Evolutionary conservation across 2,797 vertebrate genomes (phyloP).

Genomic region (Scyliorhinus canicula): DNA sequence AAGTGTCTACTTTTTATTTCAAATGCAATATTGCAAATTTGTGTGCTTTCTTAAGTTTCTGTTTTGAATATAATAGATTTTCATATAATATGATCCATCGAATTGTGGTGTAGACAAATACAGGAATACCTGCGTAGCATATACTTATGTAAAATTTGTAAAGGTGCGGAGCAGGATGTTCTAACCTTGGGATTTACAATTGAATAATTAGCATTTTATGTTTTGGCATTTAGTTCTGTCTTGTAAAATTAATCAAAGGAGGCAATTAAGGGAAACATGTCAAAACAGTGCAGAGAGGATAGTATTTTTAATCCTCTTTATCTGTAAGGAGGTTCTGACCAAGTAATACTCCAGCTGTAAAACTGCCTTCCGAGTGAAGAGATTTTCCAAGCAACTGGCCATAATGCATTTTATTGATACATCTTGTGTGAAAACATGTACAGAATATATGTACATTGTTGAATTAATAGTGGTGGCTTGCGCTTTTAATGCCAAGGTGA

Average conservation of each 20-base stretch:
- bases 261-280: not conserved
- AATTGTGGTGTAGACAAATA: not conserved
- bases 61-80: slow-evolving; percentile 6
- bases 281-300: no score
- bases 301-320: not conserved
- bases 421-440: not conserved
- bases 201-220: not conserved
- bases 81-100: no score
- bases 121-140: not conserved
- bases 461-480: not conserved
- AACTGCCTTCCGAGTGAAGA: not conserved
- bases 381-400: not conserved
- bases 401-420: not conserved
- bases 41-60: not conserved
- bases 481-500: not conserved
- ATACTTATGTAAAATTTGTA: not conserved
- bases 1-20: not conserved
- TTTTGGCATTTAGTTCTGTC: not conserved
- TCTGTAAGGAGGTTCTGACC: not conserved
- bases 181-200: not conserved
- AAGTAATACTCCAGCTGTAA: not conserved
- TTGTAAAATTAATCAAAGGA: not conserved
- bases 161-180: not conserved
- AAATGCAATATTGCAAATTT: not conserved
- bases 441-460: not conserved